phyloP scores from a whole-genome alignment of 2,888 invertebrate species.

The Physocephala rufipes region DNA sequence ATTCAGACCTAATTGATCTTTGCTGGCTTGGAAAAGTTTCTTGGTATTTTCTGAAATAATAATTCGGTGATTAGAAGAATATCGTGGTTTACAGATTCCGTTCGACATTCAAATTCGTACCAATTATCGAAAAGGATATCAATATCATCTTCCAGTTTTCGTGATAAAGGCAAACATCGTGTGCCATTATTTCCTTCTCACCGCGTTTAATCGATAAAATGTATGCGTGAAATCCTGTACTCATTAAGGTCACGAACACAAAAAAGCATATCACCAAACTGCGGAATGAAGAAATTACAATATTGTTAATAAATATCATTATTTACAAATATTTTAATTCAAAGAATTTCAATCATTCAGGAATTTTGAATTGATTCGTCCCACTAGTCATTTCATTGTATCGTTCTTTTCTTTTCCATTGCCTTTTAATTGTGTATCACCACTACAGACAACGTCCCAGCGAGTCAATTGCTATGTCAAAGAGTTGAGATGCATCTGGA shows the following conservation, averaged over 20 bases:
- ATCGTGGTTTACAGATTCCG: background rate
- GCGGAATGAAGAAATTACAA: too few species aligned
- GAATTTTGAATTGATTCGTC: too few species aligned
- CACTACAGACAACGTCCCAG: too few species aligned
- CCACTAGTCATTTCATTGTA: too few species aligned
- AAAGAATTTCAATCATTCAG: too few species aligned
- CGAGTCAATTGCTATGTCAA: too few species aligned
- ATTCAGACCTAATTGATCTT: constrained; percentile 71
- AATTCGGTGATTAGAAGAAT: constrained; percentile 4
- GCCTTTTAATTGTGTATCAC: too few species aligned
- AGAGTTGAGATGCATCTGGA: too few species aligned
- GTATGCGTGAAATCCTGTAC: constrained; percentile 68
- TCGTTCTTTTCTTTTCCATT: too few species aligned
- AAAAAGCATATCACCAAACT: constrained; percentile 68
- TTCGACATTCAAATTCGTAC: constrained; percentile 45
- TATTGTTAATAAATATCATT: constrained; percentile 5
- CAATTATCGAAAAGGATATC: constrained; percentile 59
- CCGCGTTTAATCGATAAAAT: constrained; percentile 47
- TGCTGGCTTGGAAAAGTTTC: constrained; percentile 61
- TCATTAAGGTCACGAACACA: constrained; percentile 64
- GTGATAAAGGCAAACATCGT: constrained; percentile 41
- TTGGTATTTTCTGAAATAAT: constrained; percentile 55
- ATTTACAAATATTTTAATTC: too few species aligned
- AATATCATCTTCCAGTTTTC: constrained; percentile 52
- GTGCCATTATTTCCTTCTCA: constrained; percentile 48